Percentiles rank a stretch among this genome's conserved stretches.
Evolutionary conservation across 2,888 invertebrate genomes (phyloP).

Genomic region (Eristalis pertinax): DNA sequence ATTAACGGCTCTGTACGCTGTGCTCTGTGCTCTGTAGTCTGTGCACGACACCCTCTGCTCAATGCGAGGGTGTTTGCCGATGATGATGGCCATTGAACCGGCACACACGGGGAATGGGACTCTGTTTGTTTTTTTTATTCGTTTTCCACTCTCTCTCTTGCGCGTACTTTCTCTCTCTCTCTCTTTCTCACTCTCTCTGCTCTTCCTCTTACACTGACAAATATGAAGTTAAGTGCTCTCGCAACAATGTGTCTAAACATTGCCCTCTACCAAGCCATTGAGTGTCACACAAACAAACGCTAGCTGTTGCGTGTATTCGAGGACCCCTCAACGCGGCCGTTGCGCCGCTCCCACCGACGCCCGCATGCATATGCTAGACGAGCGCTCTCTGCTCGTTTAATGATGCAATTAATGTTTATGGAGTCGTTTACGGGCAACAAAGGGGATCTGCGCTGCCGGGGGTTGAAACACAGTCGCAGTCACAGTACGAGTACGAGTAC

Average conservation of each 20-base stretch:
- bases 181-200: not conserved
- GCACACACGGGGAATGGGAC: not conserved
- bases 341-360: not conserved
- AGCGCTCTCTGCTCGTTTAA: slow-evolving; percentile 57
- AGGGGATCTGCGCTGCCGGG: slow-evolving; percentile 21
- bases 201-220: not conserved
- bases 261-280: not conserved
- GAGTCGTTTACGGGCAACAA: slow-evolving; percentile 27
- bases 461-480: slow-evolving; percentile 16
- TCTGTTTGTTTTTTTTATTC: not conserved
- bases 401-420: slow-evolving; percentile 69
- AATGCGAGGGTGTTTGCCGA: not conserved
- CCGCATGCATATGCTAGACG: slow-evolving; percentile 31
- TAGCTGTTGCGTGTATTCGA: not conserved
- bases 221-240: slow-evolving; percentile 20
- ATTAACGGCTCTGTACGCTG: slow-evolving; percentile 38
- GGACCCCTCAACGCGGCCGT: not conserved
- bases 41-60: slow-evolving; percentile 6
- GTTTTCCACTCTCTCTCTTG: not conserved
- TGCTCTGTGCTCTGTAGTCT: not conserved
- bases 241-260: slow-evolving; percentile 67
- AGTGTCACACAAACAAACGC: not conserved
- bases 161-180: not conserved
- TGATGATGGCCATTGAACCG: slow-evolving; percentile 38
- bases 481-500: not conserved